Evolutionary conservation across 1,140 invertebrate genomes (phyloP), one percentile per base, ranked within the genome.

Genomic region (Nylanderia fulva): DNA sequence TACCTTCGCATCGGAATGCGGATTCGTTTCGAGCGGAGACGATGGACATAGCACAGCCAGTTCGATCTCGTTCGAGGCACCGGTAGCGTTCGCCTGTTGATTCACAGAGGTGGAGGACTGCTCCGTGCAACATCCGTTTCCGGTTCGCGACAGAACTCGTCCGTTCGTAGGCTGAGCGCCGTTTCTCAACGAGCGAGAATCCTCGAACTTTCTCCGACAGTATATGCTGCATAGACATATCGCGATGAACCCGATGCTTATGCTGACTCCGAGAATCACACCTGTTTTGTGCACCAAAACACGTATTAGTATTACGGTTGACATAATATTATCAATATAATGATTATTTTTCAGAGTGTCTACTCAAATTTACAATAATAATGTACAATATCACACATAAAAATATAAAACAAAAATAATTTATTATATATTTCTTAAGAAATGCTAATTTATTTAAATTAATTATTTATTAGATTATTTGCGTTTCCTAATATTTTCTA

Each of bases 181-280:
- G 36, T 94, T 92, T 29, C 92, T 86, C 5, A 93, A 84, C 1
- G 91, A 87, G 69, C 92, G 86, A 45, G 92, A 90, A 45, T 92
- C 91, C 72, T 94, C 94, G 45, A 91, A 94, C 82, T 93, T 94
- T 8, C 88, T 92, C 39, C 94, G 83, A 63, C 93, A 94, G 33
- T 94, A 94, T 77, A 94, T 94, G 69, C 93, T 94, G 82, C 93
- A 94, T 18, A 95, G 48, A 63, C 94, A 94, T n/a, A 94, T 89
- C 11, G 89, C 83, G 33, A 95, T 94, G 58, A 92, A 95, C 52
- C 92, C 90, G 15, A 94, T 90, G 63, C 94, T 94, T 86, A 95
- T 95, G 27, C 92, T 90, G 36, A 94, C 90, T 27, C 94, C 94
- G 9, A 95, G 89, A 61, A 95, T 92, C 18, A 95, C 85, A 56